A percentile compares a stretch with the other conserved stretches of the same genome.
phyloP scores from a whole-genome alignment of 1,140 invertebrate genomes.

The Coelopa frigida region DNA sequence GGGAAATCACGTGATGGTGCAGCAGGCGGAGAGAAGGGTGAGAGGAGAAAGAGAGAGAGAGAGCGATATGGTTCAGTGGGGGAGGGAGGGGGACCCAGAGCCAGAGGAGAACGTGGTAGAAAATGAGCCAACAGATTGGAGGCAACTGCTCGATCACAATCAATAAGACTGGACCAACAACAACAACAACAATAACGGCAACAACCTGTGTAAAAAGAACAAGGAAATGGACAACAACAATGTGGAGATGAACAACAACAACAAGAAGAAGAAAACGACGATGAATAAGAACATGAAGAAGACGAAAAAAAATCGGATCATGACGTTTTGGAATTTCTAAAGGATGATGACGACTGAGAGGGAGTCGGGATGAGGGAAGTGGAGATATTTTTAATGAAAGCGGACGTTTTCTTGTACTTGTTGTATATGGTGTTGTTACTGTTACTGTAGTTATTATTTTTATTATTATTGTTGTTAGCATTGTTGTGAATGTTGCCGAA shows the following conservation, averaged over 20 bases:
- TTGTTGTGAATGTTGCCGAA: not conserved
- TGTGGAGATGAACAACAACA: too few species aligned
- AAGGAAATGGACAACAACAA: too few species aligned
- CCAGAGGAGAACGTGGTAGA: not conserved
- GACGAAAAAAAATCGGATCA: constrained; percentile 43
- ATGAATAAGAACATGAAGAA: too few species aligned
- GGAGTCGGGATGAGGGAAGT: too few species aligned
- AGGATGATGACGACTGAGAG: not conserved
- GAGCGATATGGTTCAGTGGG: constrained; percentile 20
- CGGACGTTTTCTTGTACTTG: too few species aligned
- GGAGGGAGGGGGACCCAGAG: not conserved
- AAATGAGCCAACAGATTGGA: not conserved
- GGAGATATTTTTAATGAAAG: too few species aligned
- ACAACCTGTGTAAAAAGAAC: too few species aligned
- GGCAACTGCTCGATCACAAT: constrained; percentile 32
- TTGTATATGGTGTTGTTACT: constrained; percentile 25
- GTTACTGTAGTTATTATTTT: not conserved
- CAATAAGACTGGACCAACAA: too few species aligned
- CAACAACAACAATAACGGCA: too few species aligned
- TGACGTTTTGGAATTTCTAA: constrained; percentile 25
- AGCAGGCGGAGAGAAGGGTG: not conserved
- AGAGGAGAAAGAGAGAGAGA: constrained; percentile 29
- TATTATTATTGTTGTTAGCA: not conserved
- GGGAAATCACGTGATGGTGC: too few species aligned
- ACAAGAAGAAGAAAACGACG: too few species aligned